Conservation (phyloP, 2,888 invertebrate species). For the Coelinius sp. region DNA sequence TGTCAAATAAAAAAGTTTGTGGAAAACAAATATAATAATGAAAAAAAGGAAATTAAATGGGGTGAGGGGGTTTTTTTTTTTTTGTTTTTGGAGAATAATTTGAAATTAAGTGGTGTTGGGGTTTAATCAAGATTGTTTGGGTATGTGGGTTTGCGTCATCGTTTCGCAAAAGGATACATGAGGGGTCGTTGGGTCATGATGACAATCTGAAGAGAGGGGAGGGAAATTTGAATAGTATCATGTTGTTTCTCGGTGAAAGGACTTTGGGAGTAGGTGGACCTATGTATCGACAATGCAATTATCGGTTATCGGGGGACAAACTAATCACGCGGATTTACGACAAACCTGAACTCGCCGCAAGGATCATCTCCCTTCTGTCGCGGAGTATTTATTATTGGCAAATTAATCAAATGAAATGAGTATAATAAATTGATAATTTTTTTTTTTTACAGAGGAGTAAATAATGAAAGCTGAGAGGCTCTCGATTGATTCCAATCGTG, state of each 20-base stretch:
- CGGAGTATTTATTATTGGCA: not conserved
- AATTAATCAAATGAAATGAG: not conserved
- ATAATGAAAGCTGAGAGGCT: not conserved
- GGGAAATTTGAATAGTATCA: conserved; percentile 14
- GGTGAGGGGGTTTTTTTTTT: not conserved
- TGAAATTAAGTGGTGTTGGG: not conserved
- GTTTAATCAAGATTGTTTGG: conserved; percentile 8
- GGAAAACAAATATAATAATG: not conserved
- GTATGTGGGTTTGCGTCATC: conserved; percentile 4
- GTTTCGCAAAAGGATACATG: conserved; percentile 16
- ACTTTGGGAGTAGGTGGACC: not conserved
- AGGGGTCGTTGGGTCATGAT: conserved; percentile 5
- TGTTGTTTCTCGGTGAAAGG: conserved; percentile 27
- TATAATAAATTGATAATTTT: not conserved
- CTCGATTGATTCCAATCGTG: not conserved
- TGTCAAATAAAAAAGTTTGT: conserved; percentile 21
- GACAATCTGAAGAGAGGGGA: not conserved
- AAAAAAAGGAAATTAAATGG: conserved; percentile 1
- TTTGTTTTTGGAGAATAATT: conserved; percentile 15
- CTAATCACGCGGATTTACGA: conserved; percentile 31
- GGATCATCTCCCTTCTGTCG: conserved; percentile 39
- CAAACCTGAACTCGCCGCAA: conserved; percentile 28
- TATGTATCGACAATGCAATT: conserved; percentile 20
- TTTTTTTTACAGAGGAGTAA: not conserved
- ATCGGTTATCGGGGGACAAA: conserved; percentile 29